A percentile compares a stretch with the other conserved stretches of the same genome.
phyloP scores from a whole-genome alignment of 2,888 invertebrate species.

The Theodoxus fluviatilis region DNA sequence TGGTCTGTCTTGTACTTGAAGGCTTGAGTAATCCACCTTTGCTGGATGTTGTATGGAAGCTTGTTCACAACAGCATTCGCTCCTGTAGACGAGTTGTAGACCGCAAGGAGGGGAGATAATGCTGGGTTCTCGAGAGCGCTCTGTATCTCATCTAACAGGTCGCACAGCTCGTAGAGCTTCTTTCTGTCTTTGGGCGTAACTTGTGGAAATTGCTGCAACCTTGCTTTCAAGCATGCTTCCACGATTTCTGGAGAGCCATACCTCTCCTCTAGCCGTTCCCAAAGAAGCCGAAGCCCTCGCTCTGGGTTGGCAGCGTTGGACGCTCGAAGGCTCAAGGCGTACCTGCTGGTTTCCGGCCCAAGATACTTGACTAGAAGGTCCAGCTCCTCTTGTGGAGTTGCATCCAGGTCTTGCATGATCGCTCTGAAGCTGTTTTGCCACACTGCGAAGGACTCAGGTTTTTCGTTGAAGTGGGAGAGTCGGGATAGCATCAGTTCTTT shows the following conservation, averaged over 20 bases:
- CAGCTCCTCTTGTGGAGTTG: too few species aligned
- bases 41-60: conserved; percentile 34
- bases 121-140: conserved; percentile 29
- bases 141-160: conserved; percentile 33
- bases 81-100: too few species aligned
- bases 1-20: conserved; percentile 31
- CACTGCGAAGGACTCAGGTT: too few species aligned
- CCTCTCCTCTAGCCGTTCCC: conserved; percentile 28
- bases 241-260: conserved; percentile 35
- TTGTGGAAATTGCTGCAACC: conserved; percentile 33
- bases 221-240: conserved; percentile 31
- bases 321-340: too few species aligned
- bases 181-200: conserved; percentile 30
- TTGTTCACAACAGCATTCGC: conserved; percentile 36
- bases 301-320: conserved; percentile 27
- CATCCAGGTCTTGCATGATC: too few species aligned
- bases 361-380: too few species aligned
- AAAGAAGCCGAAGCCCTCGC: conserved; percentile 21
- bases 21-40: conserved; percentile 36
- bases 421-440: too few species aligned
- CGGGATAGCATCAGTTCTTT: too few species aligned
- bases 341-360: too few species aligned
- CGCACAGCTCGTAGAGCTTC: conserved; percentile 31
- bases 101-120: conserved; percentile 27
- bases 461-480: too few species aligned